Evolutionary conservation across 2,888 invertebrate genomes (phyloP).

Genomic region (Eristalis intricaria): DNA sequence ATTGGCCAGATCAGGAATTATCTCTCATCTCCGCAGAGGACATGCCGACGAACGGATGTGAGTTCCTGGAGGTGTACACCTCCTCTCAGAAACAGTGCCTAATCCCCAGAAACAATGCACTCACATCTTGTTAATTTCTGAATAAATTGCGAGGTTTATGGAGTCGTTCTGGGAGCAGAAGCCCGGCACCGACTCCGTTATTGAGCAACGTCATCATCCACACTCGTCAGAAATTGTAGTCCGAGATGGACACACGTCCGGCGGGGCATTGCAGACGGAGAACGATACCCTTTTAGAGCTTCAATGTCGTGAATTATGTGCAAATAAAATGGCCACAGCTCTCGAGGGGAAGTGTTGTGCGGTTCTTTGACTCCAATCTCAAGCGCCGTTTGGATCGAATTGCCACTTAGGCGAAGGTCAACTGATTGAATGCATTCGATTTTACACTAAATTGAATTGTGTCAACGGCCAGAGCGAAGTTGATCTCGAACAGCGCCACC

Average conservation of each 20-base stretch:
- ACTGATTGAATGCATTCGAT: constrained; percentile 62
- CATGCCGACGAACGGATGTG: neutral
- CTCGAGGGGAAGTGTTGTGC: neutral
- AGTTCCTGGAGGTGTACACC: neutral
- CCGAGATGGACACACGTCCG: constrained; percentile 21
- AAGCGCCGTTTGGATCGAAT: constrained; percentile 45
- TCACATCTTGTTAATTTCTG: constrained; percentile 37
- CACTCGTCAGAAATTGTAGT: constrained; percentile 38
- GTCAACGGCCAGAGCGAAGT: constrained; percentile 2
- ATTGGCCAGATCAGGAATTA: neutral
- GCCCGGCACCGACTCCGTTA: constrained; percentile 9
- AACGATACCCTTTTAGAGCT: neutral
- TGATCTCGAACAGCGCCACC: neutral
- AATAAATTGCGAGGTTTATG: constrained; percentile 42
- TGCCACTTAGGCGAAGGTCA: constrained; percentile 51
- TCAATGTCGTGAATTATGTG: constrained; percentile 24
- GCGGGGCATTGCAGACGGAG: neutral
- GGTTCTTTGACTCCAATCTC: constrained; percentile 20
- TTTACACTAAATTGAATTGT: constrained; percentile 52
- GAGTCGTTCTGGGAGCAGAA: constrained; percentile 2
- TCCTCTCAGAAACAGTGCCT: neutral
- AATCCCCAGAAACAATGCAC: constrained; percentile 8
- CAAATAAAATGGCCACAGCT: constrained; percentile 24
- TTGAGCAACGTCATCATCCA: constrained; percentile 40
- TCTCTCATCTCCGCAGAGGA: neutral